Evolutionary conservation across 2,797 vertebrate species (phyloP).

Genomic region (Neostethus bicornis): DNA sequence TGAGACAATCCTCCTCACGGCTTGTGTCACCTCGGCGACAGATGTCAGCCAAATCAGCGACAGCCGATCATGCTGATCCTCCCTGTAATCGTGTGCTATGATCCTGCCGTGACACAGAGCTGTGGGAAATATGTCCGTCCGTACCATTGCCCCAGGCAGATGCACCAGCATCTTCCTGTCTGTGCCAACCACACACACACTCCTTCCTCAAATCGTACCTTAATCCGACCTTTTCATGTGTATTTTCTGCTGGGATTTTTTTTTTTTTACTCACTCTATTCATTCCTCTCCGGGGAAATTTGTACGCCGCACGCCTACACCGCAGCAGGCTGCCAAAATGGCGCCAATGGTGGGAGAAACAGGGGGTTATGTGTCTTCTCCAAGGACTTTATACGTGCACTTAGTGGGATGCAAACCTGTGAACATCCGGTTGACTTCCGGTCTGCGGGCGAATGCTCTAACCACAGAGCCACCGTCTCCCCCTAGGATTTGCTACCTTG

Average conservation of each 20-base stretch:
- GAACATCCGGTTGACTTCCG: too few species aligned
- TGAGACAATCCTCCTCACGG: conserved; percentile 87
- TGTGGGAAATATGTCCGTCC: conserved; percentile 78
- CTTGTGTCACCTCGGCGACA: conserved; percentile 89
- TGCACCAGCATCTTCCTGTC: conserved; percentile 52
- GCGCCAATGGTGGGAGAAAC: too few species aligned
- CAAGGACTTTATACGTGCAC: too few species aligned
- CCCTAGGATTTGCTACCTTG: conserved; percentile 25
- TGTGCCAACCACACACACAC: conserved; percentile 45
- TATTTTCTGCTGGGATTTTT: too few species aligned
- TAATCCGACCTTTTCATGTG: conserved; percentile 15
- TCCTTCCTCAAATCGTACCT: conserved; percentile 2
- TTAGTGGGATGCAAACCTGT: too few species aligned
- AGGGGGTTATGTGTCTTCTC: too few species aligned
- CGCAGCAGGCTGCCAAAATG: too few species aligned
- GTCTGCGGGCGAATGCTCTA: too few species aligned
- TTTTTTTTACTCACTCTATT: too few species aligned
- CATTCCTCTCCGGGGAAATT: too few species aligned
- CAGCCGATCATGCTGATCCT: conserved; percentile 90
- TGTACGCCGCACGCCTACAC: too few species aligned
- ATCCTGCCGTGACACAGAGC: conserved; percentile 79
- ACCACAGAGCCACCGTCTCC: too few species aligned
- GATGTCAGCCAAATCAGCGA: conserved; percentile 92
- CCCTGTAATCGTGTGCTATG: conserved; percentile 83
- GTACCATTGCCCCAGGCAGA: conserved; percentile 53